Percentiles rank a stretch among this genome's conserved stretches.
Conservation (phyloP, 2,888 invertebrate genomes). For the Parasteatoda lunata region DNA sequence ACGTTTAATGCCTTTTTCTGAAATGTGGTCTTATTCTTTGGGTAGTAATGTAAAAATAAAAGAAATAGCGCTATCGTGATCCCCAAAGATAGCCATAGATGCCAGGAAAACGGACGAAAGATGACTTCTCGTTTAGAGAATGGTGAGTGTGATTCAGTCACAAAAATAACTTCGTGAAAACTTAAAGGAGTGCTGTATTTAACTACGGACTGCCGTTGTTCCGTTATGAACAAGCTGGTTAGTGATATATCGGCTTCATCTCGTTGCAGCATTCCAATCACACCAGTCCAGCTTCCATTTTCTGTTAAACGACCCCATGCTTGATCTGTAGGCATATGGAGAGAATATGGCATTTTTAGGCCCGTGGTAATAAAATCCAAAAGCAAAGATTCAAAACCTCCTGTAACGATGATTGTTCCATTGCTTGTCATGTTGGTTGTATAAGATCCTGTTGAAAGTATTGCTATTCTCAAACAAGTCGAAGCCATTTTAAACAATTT, state of each 20-base stretch:
- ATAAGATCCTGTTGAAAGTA: background rate
- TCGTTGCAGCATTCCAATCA: background rate
- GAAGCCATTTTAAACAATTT: no score
- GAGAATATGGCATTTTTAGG: background rate
- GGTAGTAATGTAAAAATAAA: background rate
- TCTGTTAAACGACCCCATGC: background rate
- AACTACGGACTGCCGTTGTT: background rate
- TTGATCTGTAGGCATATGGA: background rate
- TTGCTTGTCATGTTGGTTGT: background rate
- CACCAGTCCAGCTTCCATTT: background rate
- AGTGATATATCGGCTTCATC: background rate
- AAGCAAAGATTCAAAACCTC: background rate
- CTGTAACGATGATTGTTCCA: background rate
- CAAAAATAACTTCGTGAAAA: background rate
- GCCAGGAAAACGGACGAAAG: background rate
- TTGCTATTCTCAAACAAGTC: background rate
- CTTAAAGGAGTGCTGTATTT: background rate
- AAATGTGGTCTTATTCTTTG: background rate
- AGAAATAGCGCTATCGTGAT: background rate
- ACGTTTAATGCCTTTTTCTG: background rate
- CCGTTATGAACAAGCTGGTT: background rate
- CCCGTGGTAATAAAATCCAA: background rate
- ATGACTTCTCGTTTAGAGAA: background rate
- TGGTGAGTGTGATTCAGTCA: background rate
- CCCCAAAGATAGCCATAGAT: background rate